Evolutionary conservation across 2,888 invertebrate species (phyloP).

Genomic region (Drosophila limbata): DNA sequence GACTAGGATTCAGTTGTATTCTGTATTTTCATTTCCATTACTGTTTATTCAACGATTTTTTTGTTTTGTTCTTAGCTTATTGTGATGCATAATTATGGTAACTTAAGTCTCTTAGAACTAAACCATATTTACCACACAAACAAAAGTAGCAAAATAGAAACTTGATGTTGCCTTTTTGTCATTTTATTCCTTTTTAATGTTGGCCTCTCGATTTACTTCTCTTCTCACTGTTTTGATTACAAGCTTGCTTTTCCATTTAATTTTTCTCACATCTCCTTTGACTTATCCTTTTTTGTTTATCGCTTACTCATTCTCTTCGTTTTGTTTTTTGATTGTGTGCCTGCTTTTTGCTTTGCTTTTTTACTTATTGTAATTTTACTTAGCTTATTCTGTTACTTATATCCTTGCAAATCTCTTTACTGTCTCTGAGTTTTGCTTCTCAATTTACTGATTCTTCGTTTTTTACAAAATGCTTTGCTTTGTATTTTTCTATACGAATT

Average conservation of each 20-base stretch:
- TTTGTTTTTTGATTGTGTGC: neutral
- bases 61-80: neutral
- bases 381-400: neutral
- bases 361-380: neutral
- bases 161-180: neutral
- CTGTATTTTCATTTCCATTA: neutral
- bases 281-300: neutral
- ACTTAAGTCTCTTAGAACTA: neutral
- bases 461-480: neutral
- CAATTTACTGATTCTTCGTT: neutral
- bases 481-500: neutral
- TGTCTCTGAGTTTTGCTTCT: neutral
- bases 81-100: slow-evolving; percentile 20
- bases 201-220: neutral
- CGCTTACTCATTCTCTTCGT: neutral
- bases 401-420: neutral
- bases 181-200: no score
- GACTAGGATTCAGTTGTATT: neutral
- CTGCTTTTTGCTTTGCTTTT: neutral
- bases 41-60: neutral
- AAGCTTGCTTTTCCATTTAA: neutral
- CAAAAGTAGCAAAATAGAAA: neutral
- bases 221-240: neutral
- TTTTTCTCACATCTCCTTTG: neutral
- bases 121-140: slow-evolving; percentile 4